phyloP scores from a whole-genome alignment of 1,140 invertebrate species.

The Microplitis demolitor region DNA sequence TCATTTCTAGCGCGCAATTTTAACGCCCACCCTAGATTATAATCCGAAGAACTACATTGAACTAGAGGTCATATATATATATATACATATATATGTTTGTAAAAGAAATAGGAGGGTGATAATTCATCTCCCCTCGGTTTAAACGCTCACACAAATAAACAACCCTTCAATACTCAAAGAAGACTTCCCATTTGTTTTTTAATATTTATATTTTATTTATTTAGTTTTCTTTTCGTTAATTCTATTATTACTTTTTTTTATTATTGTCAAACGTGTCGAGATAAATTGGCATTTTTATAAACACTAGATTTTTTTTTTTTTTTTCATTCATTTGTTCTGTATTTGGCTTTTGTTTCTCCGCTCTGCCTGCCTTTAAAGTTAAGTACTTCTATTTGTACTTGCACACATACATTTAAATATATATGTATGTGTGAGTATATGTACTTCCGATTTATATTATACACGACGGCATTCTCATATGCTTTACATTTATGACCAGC shows the following conservation, averaged over 20 bases:
- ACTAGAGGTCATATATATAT: neutral
- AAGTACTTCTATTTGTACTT: too few relatives aligned
- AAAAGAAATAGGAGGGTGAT: neutral
- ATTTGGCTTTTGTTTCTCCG: conserved; percentile 12
- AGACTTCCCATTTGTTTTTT: neutral
- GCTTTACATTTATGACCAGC: too few relatives aligned
- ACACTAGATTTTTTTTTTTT: conserved; percentile 32
- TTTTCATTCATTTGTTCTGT: conserved; percentile 6
- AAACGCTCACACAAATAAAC: neutral
- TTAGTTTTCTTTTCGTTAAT: conserved; percentile 10
- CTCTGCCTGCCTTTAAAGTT: too few relatives aligned
- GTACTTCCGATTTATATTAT: too few relatives aligned
- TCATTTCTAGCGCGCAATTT: conserved; percentile 25
- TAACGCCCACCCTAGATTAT: conserved; percentile 22
- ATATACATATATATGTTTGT: neutral
- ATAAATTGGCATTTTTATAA: conserved; percentile 51
- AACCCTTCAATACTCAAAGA: conserved; percentile 5
- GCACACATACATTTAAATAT: too few relatives aligned
- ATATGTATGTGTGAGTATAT: too few relatives aligned
- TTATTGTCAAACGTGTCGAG: conserved; percentile 20
- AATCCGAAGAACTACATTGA: neutral
- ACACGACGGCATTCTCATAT: too few relatives aligned
- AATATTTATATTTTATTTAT: neutral
- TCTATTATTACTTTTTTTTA: neutral
- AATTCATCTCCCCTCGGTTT: neutral